Evolutionary conservation across 2,113 vertebrate species (phyloP), one percentile per base, ranked within the genome.

Genomic region (Lophura nycthemera): DNA sequence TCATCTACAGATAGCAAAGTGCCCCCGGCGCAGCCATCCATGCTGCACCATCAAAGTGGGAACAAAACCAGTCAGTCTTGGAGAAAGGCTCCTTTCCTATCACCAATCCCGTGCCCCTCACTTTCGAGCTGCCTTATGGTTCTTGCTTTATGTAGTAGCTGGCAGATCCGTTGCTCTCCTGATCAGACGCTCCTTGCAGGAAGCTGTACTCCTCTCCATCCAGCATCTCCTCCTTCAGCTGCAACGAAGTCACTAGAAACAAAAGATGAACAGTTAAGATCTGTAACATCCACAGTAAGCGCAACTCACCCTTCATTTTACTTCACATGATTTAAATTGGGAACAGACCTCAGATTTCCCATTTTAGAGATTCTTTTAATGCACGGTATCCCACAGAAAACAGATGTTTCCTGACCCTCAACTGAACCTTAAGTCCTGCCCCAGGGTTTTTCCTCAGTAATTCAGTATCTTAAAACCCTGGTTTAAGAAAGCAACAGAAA

Each of bases 81-180:
- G 96, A 97, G 94, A 97, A 97, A 95, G 89, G 95, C 50, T 96
- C 89, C 57, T 89, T 77, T 92, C 97, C 94, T 75, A 7, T 83
- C 77, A 57, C 72, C 81, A 74, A 0, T 3, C 16, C 21, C 64
- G 76, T 80, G 86, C 92, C 83, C 95, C 94, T 86, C 60, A 30
- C 91, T 95, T 57, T 20, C 92, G 72, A 96, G 95, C 92, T 90
- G 82, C 90, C 90, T 99, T 97, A 99, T 18, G 99, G 99, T 83
- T 99, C 99, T 82, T 99, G 99, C 97, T 99, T 99, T 97, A 99
- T 99, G 98, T 99, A 99, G 97, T 99, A 99, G 98, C 98, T 98
- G 97, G 99, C 99, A 17, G 99, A 99, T 94, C 99, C 99, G 11
- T 99, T 99, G 98, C 99, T 99, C 83, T 99, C 99, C 97, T 99